Evolutionary conservation across 1,140 invertebrate genomes (phyloP).

Genomic region (Drosophila melanica): DNA sequence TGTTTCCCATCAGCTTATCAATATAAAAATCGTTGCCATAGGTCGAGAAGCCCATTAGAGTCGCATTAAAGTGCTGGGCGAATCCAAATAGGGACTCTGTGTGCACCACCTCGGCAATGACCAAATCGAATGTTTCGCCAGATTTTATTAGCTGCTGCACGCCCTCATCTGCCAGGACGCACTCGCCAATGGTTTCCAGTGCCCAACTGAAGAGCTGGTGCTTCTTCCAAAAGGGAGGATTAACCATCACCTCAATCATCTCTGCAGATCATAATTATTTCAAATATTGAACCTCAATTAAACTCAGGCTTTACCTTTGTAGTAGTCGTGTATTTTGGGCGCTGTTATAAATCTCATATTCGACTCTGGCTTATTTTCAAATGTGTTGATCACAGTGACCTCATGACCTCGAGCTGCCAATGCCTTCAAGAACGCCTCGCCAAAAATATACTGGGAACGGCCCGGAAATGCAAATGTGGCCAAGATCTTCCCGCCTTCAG

Average conservation of each 20-base stretch:
- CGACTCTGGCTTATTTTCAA: conserved; percentile 65
- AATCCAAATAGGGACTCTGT: conserved; percentile 60
- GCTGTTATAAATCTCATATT: conserved; percentile 81
- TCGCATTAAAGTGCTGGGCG: conserved; percentile 74
- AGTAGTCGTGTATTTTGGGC: conserved; percentile 29
- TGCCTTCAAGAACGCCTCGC: conserved; percentile 84
- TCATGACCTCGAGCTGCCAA: conserved; percentile 85
- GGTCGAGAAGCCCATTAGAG: conserved; percentile 63
- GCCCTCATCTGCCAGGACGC: conserved; percentile 28
- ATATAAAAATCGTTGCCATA: conserved; percentile 63
- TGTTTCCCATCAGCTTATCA: conserved; percentile 62
- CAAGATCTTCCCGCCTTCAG: conserved; percentile 62
- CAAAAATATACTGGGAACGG: conserved; percentile 86
- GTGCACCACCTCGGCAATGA: conserved; percentile 68
- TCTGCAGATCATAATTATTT: conserved; percentile 3
- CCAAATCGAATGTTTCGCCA: conserved; percentile 73
- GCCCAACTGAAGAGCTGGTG: conserved; percentile 59
- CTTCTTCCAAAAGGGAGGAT: conserved; percentile 63
- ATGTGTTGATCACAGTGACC: conserved; percentile 83
- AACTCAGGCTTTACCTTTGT: conserved; percentile 71
- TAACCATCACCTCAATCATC: conserved; percentile 9
- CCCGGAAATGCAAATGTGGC: conserved; percentile 84
- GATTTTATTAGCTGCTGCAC: conserved; percentile 59
- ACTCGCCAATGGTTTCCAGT: not conserved
- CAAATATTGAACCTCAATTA: not conserved